These are phyloP conservation scores for Brachypodius melanocephalos DNA, from an alignment of 2,113 vertebrate species.

Conservation along the genomic window DNA sequence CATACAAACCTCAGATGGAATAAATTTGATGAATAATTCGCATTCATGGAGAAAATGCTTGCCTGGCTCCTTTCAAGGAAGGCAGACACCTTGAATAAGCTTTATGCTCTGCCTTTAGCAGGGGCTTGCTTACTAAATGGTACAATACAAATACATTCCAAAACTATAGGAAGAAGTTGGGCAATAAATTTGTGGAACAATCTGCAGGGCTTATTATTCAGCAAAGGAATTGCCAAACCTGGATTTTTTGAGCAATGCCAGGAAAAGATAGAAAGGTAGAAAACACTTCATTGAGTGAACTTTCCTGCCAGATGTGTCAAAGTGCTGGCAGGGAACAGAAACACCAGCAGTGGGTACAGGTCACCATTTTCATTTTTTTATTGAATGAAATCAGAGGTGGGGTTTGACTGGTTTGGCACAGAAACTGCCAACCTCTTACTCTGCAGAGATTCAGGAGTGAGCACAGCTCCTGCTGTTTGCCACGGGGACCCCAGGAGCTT, in stretches of 20 bases:
- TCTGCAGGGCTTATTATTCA: neutral
- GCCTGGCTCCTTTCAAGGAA: neutral
- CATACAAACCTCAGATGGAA: neutral
- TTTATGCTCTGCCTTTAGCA: neutral
- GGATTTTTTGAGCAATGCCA: neutral
- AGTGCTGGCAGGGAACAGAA: conserved; percentile 65
- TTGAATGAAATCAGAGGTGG: neutral
- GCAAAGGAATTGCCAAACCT: neutral
- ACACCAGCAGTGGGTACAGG: neutral
- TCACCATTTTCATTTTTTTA: neutral
- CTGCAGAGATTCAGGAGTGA: neutral
- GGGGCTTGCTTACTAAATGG: neutral
- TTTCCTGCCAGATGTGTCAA: conserved; percentile 66
- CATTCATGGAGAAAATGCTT: neutral
- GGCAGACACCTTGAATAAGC: neutral
- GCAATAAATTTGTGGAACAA: neutral
- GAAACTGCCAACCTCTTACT: neutral
- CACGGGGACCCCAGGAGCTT: neutral
- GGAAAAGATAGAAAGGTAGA: neutral
- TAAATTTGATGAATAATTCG: neutral
- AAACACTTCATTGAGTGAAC: neutral
- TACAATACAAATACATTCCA: neutral
- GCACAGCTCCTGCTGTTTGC: neutral
- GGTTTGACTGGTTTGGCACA: neutral
- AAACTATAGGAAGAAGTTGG: neutral